A percentile compares a stretch with the other conserved stretches of the same genome.
Conservation (phyloP, 2,113 vertebrate species). For the Tachysurus fulvidraco region DNA sequence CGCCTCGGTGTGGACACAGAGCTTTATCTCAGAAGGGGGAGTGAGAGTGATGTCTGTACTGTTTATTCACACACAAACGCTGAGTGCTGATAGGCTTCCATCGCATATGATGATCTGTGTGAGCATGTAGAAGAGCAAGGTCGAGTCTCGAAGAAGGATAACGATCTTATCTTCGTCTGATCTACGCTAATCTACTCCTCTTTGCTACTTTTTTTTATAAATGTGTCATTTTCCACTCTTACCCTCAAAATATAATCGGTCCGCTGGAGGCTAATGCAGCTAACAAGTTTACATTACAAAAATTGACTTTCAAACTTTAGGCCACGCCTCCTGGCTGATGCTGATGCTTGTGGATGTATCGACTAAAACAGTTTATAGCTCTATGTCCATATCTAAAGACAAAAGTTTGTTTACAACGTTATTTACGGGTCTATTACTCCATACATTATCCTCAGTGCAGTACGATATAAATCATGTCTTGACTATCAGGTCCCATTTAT, state of each 20-base stretch:
- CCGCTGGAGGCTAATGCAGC: not conserved
- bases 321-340: not conserved
- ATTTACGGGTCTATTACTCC: not conserved
- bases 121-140: not conserved
- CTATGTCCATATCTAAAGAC: no score
- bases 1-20: slow-evolving; percentile 41
- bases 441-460: not conserved
- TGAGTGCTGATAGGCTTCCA: not conserved
- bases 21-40: slow-evolving; percentile 32
- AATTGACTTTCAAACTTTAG: not conserved
- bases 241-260: not conserved
- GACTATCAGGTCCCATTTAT: no score
- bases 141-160: not conserved
- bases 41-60: not conserved
- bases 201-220: not conserved
- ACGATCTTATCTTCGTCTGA: not conserved
- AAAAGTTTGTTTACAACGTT: no score
- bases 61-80: not conserved
- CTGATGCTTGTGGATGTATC: not conserved
- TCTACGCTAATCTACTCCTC: not conserved
- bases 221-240: no score
- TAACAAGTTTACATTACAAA: not conserved
- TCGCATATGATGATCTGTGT: not conserved
- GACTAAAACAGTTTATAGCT: not conserved
- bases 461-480: not conserved